Evolutionary conservation across 2,113 vertebrate genomes (phyloP), one percentile per base, ranked within the genome.

Genomic region (Apodemus speciosus): DNA sequence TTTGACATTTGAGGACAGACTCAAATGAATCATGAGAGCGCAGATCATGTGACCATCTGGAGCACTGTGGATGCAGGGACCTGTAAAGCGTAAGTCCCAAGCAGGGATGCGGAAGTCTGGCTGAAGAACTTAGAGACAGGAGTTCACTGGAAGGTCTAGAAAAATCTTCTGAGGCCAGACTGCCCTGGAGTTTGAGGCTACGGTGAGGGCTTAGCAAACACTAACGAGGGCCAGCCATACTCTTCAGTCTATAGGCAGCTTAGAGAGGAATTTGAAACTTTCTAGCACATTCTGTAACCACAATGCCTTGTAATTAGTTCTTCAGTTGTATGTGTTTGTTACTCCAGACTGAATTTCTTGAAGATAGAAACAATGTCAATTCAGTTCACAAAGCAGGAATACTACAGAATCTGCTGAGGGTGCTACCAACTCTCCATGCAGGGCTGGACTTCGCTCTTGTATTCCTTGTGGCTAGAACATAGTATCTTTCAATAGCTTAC

Each of bases 281-380:
- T 60, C 72, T 76, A 40, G 4, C 25, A 51, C 21, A 40, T 38
- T 64, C 77, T 62, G 53, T 20, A 81, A 62, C 90, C 46, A 46
- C 4, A 18, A 16, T 64, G 76, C 85, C 85, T 68, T 93, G 30
- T 53, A 81, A 89, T 89, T 91, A 91, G 69, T 76, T 66, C 76
- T 71, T 86, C 27, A 85, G 62, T 49, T 81, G 84, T 76, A 7
- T 40, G 20, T 95, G 92, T 90, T 40, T 88, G 88, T 73, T 64
- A 93, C 77, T 75, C 89, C 64, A 89, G 81, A 71, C 80, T 91
- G 87, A 81, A 71, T 94, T 92, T 96, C 95, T 95, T 0, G 2
- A 96, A 92, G 95, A 94, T 80, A 94, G 93, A 92, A 95, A 94
- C 0, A 13, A 75, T 89, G 92, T 94, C 89, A 81, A 53, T 71